Conservation (phyloP, 2,888 invertebrate species). For the Cryptus armator region DNA sequence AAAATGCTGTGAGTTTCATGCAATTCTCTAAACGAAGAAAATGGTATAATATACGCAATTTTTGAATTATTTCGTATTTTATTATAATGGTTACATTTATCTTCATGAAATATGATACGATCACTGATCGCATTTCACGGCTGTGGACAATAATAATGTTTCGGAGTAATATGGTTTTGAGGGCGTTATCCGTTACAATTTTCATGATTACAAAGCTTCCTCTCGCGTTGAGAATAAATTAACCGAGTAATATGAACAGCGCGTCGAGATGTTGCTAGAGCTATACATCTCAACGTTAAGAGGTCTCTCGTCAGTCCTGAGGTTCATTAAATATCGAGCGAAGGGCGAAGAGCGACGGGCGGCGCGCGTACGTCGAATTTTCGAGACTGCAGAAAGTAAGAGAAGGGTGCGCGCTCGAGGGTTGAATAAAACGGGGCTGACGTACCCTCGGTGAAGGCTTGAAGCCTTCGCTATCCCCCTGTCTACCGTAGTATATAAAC, state of each 20-base stretch:
- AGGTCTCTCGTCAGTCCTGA: slow-evolving; percentile 10
- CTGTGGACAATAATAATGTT: too few relatives aligned
- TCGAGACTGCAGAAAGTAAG: slow-evolving; percentile 26
- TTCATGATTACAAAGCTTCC: not conserved
- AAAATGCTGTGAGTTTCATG: too few relatives aligned
- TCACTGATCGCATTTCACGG: not conserved
- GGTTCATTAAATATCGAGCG: slow-evolving; percentile 42
- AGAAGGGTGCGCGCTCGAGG: slow-evolving; percentile 26
- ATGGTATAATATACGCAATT: too few relatives aligned
- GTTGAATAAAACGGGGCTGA: slow-evolving; percentile 49
- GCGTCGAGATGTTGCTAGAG: not conserved
- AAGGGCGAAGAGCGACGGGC: not conserved
- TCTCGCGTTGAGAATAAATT: not conserved
- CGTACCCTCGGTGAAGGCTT: slow-evolving; percentile 26
- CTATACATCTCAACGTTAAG: not conserved
- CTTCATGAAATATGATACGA: not conserved
- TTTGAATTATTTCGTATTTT: too few relatives aligned
- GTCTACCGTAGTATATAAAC: not conserved
- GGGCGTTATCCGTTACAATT: not conserved
- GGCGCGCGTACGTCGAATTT: slow-evolving; percentile 25
- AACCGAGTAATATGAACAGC: slow-evolving; percentile 12
- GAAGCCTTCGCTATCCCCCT: not conserved
- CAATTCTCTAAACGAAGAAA: too few relatives aligned
- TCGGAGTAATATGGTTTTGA: not conserved
- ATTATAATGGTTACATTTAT: too few relatives aligned